Percentiles rank a stretch among this genome's conserved stretches.
These are phyloP conservation scores for Henricia sp. DNA, from an alignment of 53 echinoderm and acorn worm genomes.

Conservation along the genomic window DNA sequence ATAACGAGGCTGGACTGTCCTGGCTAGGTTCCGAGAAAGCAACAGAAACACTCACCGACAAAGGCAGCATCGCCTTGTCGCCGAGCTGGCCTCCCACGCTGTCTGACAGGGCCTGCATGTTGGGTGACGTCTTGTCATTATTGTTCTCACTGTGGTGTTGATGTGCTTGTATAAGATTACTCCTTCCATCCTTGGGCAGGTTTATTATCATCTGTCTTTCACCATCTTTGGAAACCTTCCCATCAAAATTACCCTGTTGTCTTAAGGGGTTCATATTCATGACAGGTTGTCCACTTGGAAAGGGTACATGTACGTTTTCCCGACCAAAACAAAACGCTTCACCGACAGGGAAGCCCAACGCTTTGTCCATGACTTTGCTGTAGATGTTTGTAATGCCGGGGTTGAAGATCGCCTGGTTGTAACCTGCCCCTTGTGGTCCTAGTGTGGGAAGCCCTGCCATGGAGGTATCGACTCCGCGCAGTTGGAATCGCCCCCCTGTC, in stretches of 20 bases:
- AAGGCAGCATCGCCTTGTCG: constrained; percentile 88
- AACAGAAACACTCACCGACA: constrained; percentile 86
- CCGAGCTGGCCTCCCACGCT: constrained; percentile 61
- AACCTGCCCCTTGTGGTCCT: not conserved
- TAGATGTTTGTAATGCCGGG: constrained; percentile 55
- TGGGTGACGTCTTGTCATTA: constrained; percentile 87
- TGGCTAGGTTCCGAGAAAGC: constrained; percentile 85
- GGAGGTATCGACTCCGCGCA: constrained; percentile 35
- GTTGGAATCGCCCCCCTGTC: constrained; percentile 21
- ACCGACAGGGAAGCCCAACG: constrained; percentile 45
- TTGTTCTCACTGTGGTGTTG: constrained; percentile 82
- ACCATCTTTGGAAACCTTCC: constrained; percentile 44
- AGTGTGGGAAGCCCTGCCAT: constrained; percentile 39
- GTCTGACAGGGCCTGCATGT: constrained; percentile 90
- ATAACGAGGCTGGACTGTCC: constrained; percentile 85
- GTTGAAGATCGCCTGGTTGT: constrained; percentile 34
- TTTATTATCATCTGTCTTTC: constrained; percentile 38
- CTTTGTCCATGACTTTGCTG: constrained; percentile 56
- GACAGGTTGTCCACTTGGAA: constrained; percentile 40
- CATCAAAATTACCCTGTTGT: constrained; percentile 48
- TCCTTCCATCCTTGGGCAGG: constrained; percentile 33
- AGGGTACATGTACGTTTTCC: constrained; percentile 23
- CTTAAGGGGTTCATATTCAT: constrained; percentile 55
- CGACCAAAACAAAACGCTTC: constrained; percentile 24
- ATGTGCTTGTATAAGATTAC: constrained; percentile 47